Evolutionary conservation across 1,140 invertebrate genomes (phyloP), one percentile per base, ranked within the genome.

Genomic region (Frieseomelitta varia): DNA sequence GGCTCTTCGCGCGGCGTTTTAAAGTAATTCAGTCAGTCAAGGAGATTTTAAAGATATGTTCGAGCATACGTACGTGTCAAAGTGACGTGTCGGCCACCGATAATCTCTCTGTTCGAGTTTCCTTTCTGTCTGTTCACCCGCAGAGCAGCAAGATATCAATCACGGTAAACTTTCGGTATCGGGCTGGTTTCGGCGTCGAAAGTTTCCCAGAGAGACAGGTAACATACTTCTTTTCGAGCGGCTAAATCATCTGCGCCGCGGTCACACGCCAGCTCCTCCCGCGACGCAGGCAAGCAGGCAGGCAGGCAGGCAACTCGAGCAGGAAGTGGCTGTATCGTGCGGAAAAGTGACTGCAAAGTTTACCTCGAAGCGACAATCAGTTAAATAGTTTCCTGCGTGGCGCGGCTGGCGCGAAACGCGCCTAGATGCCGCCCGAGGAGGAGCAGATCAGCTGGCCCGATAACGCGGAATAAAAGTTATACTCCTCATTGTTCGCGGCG

Each of bases 391-490:
- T 90, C 90, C 90, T 90, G 89, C 79, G 68, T 65, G 78, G 72
- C 69, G 79, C 81, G 85, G 61, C 74, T 76, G 61, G 79, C 79
- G 85, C 80, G 87, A 85, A 79, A 78, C 63, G 81, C 69, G 67
- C 47, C 69, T 81, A 83, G 82, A 56, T 67, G 75, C 74, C 69
- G 53, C 72, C 81, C 81, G 71, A 68, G 84, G 78, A 86, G 91
- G 81, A 68, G 79, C 53, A 92, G 93, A 94, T 93, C 90, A 82
- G 68, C 85, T 75, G 74, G 84, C 67, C 76, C 88, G 93, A 94
- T 94, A 94, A 94, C 6, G 91, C 90, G 90, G 92, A 94, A 94
- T 94, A 94, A 94, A 94, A 94, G 90, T 93, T 93, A 93, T 89
- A 91, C 90, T 93, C 92, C 91, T 91, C 91, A 94, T 94, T 94